These are phyloP conservation scores for Sorex maritimensis DNA, from an alignment of 2,797 vertebrate genomes.

Conservation along the genomic window DNA sequence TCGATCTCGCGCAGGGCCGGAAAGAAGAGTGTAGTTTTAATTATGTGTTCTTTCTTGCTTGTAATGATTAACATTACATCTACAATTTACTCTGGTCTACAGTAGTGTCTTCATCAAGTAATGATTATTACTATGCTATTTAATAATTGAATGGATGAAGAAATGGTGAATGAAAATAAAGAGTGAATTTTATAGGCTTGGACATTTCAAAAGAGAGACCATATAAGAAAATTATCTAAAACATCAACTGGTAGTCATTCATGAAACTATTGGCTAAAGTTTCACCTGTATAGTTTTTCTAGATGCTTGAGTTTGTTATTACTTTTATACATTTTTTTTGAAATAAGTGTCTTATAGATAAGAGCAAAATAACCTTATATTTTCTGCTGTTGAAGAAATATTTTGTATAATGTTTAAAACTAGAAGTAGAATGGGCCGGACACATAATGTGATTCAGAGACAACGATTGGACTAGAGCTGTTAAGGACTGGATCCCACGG, in stretches of 20 bases:
- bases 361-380: not conserved
- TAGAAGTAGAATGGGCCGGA: no score
- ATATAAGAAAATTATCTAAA: not conserved
- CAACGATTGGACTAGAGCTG: no score
- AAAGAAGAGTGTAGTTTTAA: not conserved
- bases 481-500: no score
- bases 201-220: not conserved
- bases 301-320: not conserved
- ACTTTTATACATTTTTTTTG: not conserved
- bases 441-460: no score
- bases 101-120: not conserved
- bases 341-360: not conserved
- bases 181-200: not conserved
- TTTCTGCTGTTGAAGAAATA: not conserved
- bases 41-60: not conserved
- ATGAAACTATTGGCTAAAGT: not conserved
- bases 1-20: no score
- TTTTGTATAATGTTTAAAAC: not conserved
- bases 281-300: not conserved
- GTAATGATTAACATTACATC: not conserved
- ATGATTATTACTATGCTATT: not conserved
- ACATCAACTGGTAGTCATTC: not conserved
- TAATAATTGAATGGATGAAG: not conserved
- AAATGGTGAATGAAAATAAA: constrained; percentile 1
- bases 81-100: not conserved